A percentile compares a stretch with the other conserved stretches of the same genome.
Conservation (phyloP, 2,888 invertebrate species). For the Stegophylla sp. region DNA sequence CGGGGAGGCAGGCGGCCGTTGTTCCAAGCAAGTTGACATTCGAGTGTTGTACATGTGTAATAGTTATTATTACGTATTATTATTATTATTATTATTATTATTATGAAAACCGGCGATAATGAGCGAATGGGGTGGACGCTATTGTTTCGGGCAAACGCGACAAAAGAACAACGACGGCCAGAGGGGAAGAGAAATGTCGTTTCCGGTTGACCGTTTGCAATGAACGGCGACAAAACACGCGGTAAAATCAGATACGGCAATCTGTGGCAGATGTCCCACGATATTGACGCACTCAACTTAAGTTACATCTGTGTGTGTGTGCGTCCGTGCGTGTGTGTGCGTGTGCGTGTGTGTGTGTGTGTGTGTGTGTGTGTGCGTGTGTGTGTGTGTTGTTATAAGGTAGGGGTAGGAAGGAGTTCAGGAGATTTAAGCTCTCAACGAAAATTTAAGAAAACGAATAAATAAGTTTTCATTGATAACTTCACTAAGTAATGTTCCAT, state of each 20-base stretch:
- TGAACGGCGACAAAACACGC: conserved; percentile 2
- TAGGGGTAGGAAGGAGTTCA: too few species aligned
- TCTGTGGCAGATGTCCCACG: conserved; percentile 31
- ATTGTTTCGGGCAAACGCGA: conserved; percentile 34
- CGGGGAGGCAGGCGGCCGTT: conserved; percentile 19
- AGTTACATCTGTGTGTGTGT: too few species aligned
- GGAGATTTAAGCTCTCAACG: too few species aligned
- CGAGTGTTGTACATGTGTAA: conserved; percentile 31
- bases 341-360: too few species aligned
- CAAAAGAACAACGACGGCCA: not conserved
- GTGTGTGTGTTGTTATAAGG: too few species aligned
- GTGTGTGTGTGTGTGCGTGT: too few species aligned
- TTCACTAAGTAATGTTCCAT: too few species aligned
- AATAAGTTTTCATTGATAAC: too few species aligned
- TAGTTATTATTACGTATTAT: conserved; percentile 6
- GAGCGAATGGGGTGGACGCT: conserved; percentile 34
- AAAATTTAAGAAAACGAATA: too few species aligned
- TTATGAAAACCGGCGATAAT: conserved; percentile 45
- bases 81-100: conserved; percentile 16
- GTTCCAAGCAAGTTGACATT: conserved; percentile 51
- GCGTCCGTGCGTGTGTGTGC: too few species aligned
- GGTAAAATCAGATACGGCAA: not conserved
- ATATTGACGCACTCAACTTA: not conserved
- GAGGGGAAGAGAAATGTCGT: not conserved
- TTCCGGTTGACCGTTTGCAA: conserved; percentile 56